Conservation (phyloP, 2,888 invertebrate species). For the Leptothorax acervorum region DNA sequence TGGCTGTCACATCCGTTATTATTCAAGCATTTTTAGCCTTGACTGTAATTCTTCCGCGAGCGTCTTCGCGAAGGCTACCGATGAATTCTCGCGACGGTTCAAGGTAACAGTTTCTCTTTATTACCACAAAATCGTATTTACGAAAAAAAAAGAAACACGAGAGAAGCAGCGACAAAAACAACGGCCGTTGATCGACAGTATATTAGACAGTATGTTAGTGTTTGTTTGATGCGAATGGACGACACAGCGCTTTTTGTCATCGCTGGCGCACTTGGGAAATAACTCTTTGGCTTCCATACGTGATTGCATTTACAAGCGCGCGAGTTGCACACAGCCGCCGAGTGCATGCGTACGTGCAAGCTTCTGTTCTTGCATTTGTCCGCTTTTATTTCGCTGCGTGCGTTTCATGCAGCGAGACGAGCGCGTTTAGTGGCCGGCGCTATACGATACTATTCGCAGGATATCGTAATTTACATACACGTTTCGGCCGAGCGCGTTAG, state of each 20-base stretch:
- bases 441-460: background rate
- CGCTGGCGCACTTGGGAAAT: constrained; percentile 8
- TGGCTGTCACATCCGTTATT: constrained; percentile 12
- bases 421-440: background rate
- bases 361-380: background rate
- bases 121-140: constrained; percentile 6
- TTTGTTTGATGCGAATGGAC: background rate
- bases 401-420: background rate
- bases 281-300: constrained; percentile 27
- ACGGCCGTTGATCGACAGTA: background rate
- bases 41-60: constrained; percentile 19
- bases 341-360: background rate
- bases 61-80: constrained; percentile 35
- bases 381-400: constrained; percentile 18
- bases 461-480: constrained; percentile 27
- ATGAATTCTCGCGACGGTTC: constrained; percentile 32
- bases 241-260: constrained; percentile 23
- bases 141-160: background rate
- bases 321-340: background rate
- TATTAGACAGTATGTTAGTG: background rate
- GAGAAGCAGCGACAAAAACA: background rate
- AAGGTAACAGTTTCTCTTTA: constrained; percentile 11
- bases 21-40: constrained; percentile 30
- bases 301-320: constrained; percentile 27
- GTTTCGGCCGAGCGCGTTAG: background rate